These are phyloP conservation scores for Automeris io DNA, from an alignment of 2,888 invertebrate species.

Conservation along the genomic window DNA sequence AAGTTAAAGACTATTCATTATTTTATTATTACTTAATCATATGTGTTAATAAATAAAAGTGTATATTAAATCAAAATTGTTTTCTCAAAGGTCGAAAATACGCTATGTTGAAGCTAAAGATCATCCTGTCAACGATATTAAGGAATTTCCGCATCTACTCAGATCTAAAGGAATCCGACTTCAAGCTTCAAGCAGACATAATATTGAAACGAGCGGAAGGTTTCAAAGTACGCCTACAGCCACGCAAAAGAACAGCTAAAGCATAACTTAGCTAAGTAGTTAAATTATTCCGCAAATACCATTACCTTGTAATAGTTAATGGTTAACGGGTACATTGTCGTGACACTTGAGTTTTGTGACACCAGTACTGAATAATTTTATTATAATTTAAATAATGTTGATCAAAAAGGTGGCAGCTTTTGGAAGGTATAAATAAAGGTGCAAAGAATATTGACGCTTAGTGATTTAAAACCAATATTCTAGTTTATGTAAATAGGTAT, in stretches of 20 bases:
- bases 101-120: conserved; percentile 88
- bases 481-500: conserved; percentile 50
- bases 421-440: conserved; percentile 28
- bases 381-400: conserved; percentile 34
- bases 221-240: conserved; percentile 83
- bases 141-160: conserved; percentile 84
- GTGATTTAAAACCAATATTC: conserved; percentile 28
- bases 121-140: conserved; percentile 84
- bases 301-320: not conserved
- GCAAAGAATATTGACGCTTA: conserved; percentile 36
- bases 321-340: not conserved
- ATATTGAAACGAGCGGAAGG: conserved; percentile 87
- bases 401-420: conserved; percentile 46
- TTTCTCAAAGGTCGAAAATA: conserved; percentile 81
- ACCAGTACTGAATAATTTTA: conserved; percentile 49
- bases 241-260: conserved; percentile 74
- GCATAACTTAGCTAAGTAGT: conserved; percentile 31
- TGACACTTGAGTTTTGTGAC: conserved; percentile 27
- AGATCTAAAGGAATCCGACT: conserved; percentile 81
- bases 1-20: too few relatives aligned
- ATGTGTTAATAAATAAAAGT: too few relatives aligned
- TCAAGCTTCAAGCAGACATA: conserved; percentile 85
- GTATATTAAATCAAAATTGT: too few relatives aligned
- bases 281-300: not conserved
- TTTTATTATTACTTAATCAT: too few relatives aligned